Base-by-base conservation (phyloP, 2,797 vertebrate species). In the Diglossa cyanea region DNA sequence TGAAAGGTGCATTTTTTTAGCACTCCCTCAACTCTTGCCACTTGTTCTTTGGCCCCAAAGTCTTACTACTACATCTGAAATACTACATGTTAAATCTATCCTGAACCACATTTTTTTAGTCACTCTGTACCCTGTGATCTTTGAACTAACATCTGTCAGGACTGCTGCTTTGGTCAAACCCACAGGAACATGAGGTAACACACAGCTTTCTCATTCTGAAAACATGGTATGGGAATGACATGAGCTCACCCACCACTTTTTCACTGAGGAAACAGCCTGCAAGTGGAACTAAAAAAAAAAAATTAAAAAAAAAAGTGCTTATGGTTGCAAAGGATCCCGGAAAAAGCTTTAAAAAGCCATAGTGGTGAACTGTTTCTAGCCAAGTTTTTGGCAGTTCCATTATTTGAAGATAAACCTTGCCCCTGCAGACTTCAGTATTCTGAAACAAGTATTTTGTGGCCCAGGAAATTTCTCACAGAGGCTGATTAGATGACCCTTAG, bases 211-310 rank as follows among this genome's bases (percentile, higher is more conserved):
- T 85, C 86, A 87, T 82, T 77, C 81, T 71, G 84, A 89, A 95
- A 93, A 89, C 45, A 31, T 51, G 60, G 57, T 88, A 65, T 79
- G 57, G 63, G 84, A 95, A 92, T 68, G 63, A 76, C 47, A 71
- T 87, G 78, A 95, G 93, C 74, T 96, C 89, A 96, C 61, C 42
- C 55, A 84, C 71, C 45, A 65, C 88, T 91, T 90, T 50, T 82
- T 48, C 68, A 92, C 50, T 50, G 61, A 61, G 61, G 80, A 95
- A 96, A 95, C 50, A 85, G 78, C 54, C 58, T 71, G 57, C 16
- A 95, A 89, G 78, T 45, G 40, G 74, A 90, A 83, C 61, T 2
- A 21, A 17, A n/a, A 42, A 8, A 44, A 47, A n/a, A 31, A 21
- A 11, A 19, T 40, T 6, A 11, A 12, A 35, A 17, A 33, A 61